Percentiles rank a stretch among this genome's conserved stretches.
These are phyloP conservation scores for Brachionus plicatilis DNA, from an alignment of 1,140 invertebrate species.

Conservation along the genomic window DNA sequence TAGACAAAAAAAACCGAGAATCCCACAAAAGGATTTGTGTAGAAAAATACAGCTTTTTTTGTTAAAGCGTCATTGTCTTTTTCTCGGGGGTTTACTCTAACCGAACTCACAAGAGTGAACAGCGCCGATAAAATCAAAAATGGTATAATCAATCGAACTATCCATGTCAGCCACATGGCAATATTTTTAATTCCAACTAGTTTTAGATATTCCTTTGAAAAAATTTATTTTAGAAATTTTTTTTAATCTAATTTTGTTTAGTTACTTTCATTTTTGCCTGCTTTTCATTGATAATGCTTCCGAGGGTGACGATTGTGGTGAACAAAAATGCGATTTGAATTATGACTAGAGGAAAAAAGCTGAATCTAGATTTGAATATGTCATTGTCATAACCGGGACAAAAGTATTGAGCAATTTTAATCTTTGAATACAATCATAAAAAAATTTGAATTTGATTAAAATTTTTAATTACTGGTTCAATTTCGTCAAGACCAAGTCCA, in stretches of 20 bases:
- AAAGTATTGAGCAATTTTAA: constrained; percentile 12
- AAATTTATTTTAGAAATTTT: background rate
- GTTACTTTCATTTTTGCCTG: constrained; percentile 37
- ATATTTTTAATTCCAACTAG: background rate
- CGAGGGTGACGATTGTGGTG: background rate
- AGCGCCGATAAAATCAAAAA: background rate
- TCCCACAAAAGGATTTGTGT: constrained; percentile 20
- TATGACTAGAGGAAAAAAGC: background rate
- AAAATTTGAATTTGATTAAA: background rate
- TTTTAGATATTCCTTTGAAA: constrained; percentile 31
- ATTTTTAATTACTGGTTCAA: constrained; percentile 9
- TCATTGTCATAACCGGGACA: constrained; percentile 31
- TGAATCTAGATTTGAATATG: constrained; percentile 35
- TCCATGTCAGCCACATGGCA: constrained; percentile 14
- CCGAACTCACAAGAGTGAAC: background rate
- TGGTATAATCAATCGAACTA: background rate
- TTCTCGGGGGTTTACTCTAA: background rate
- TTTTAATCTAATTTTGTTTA: background rate
- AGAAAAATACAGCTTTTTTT: constrained; percentile 14
- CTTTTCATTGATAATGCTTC: constrained; percentile 25
- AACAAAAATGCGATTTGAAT: constrained; percentile 23
- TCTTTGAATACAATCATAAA: background rate
- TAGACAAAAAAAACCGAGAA: constrained; percentile 36
- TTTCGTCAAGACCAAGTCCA: background rate
- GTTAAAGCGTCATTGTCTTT: background rate